phyloP scores from a whole-genome alignment of 2,113 vertebrate genomes.

The Pampusana beccarii region DNA sequence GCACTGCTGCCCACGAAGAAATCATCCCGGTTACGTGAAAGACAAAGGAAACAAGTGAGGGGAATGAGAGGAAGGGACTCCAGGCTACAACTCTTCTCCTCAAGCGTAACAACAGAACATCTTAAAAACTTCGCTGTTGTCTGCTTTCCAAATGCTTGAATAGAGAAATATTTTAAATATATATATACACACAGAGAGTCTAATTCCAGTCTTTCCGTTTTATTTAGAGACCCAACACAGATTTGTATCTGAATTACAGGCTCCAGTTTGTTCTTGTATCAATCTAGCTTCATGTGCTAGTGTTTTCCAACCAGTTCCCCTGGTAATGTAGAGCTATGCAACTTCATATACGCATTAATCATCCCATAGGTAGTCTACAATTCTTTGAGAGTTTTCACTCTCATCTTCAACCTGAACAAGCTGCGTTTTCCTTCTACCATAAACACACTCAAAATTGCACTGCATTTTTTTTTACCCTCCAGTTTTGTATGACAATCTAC shows the following conservation, averaged over 20 bases:
- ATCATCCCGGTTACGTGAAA: not conserved
- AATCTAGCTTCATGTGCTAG: not conserved
- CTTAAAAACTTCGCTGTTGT: not conserved
- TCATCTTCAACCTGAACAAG: not conserved
- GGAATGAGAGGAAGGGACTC: not conserved
- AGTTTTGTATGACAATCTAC: not conserved
- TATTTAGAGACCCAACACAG: not conserved
- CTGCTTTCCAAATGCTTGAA: not conserved
- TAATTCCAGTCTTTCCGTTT: not conserved
- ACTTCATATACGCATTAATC: fast-evolving
- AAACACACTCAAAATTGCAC: not conserved
- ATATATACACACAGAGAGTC: fast-evolving
- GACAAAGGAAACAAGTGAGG: not conserved
- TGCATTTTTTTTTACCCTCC: fast-evolving
- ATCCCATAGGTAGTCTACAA: not conserved
- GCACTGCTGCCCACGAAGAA: not conserved
- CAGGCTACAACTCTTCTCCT: not conserved
- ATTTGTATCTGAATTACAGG: not conserved
- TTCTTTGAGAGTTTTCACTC: not conserved
- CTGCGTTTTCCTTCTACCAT: not conserved
- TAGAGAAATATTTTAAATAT: not conserved
- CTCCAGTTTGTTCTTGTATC: not conserved
- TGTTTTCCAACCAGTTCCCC: not conserved
- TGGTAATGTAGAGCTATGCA: not conserved
- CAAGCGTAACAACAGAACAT: not conserved